A percentile compares a stretch with the other conserved stretches of the same genome.
These are phyloP conservation scores for Pterocles burchelli DNA, from an alignment of 2,113 vertebrate genomes.

Conservation along the genomic window DNA sequence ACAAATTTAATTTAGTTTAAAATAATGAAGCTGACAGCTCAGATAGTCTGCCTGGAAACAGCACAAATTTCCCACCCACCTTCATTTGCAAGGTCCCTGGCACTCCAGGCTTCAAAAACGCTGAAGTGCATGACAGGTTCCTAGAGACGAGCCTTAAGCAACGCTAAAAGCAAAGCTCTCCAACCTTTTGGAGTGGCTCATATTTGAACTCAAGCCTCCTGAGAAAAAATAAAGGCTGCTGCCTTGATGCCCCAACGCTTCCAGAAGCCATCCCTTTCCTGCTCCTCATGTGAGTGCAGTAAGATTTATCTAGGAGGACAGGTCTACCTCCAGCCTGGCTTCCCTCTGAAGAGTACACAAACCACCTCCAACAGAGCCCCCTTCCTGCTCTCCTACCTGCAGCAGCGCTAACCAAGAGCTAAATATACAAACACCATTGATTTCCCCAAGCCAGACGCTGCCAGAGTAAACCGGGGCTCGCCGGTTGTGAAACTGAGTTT, in stretches of 20 bases:
- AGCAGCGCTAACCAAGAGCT: background rate
- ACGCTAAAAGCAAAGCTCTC: slow-evolving; percentile 8
- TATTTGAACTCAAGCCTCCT: background rate
- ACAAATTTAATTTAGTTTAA: slow-evolving; percentile 60
- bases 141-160: slow-evolving; percentile 6
- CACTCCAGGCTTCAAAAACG: slow-evolving; percentile 14
- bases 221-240: background rate
- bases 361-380: background rate
- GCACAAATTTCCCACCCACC: slow-evolving; percentile 57
- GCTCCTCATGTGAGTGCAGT: background rate
- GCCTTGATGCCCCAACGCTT: background rate
- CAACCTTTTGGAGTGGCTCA: background rate
- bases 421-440: slow-evolving; percentile 13
- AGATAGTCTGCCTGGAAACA: slow-evolving; percentile 60
- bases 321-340: background rate
- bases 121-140: slow-evolving; percentile 29
- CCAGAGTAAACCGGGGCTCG: slow-evolving; percentile 42
- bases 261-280: background rate
- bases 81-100: slow-evolving; percentile 54
- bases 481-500: background rate
- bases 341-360: fast-evolving
- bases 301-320: background rate
- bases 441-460: slow-evolving; percentile 20
- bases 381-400: background rate
- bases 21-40: slow-evolving; percentile 60